Percentiles rank a stretch among this genome's conserved stretches.
Evolutionary conservation across 2,888 invertebrate genomes (phyloP).

Genomic region (Drosophila vallismaia): DNA sequence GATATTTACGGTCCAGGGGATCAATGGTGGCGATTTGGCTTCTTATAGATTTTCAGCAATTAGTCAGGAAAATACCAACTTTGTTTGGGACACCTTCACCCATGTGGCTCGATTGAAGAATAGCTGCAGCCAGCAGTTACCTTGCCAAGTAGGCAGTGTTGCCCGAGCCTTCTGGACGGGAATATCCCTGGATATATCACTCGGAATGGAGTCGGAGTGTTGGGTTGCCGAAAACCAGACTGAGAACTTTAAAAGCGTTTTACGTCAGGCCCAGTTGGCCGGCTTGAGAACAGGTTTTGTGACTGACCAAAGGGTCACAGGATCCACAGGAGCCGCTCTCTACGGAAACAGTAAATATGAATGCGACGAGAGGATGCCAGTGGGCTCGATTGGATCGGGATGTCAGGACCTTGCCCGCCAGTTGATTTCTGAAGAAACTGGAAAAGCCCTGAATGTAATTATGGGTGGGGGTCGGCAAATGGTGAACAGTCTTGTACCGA

Average conservation of each 20-base stretch:
- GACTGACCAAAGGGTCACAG: constrained; percentile 93
- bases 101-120: constrained; percentile 93
- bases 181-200: constrained; percentile 84
- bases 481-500: constrained; percentile 86
- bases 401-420: constrained; percentile 94
- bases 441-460: constrained; percentile 85
- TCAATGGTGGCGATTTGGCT: constrained; percentile 92
- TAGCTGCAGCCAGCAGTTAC: constrained; percentile 91
- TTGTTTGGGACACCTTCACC: constrained; percentile 92
- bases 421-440: constrained; percentile 90
- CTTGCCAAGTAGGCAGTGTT: constrained; percentile 93
- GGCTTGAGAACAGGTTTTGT: constrained; percentile 92
- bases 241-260: constrained; percentile 84
- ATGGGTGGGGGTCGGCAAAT: constrained; percentile 93
- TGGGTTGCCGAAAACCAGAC: constrained; percentile 82
- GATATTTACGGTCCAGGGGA: constrained; percentile 93
- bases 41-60: constrained; percentile 87
- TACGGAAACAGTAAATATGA: constrained; percentile 93
- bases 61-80: constrained; percentile 81
- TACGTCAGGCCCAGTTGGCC: constrained; percentile 88
- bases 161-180: constrained; percentile 93
- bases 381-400: constrained; percentile 77
- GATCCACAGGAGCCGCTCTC: constrained; percentile 91
- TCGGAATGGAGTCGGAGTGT: constrained; percentile 86
- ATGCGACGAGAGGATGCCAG: constrained; percentile 88